Conservation (phyloP, 2,113 vertebrate species). For the Apodemus speciosus region DNA sequence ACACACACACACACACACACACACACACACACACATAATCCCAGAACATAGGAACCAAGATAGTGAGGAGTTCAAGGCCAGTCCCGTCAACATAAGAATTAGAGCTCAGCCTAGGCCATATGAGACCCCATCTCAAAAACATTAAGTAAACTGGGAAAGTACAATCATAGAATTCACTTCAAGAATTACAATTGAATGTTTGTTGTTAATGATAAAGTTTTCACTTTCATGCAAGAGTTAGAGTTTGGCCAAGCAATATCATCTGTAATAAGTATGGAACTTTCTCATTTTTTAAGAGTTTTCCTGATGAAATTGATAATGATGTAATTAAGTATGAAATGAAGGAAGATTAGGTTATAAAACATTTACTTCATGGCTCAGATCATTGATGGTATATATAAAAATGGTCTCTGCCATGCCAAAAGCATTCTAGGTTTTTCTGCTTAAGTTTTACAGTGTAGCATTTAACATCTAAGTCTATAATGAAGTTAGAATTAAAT, state of each 20-base stretch:
- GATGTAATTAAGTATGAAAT: background rate
- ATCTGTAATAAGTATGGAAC: background rate
- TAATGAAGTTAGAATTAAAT: slow-evolving; percentile 6
- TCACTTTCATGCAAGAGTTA: background rate
- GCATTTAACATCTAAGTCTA: background rate
- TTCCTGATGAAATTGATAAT: background rate
- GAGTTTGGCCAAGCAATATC: background rate
- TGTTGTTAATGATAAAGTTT: slow-evolving; percentile 26
- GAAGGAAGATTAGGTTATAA: background rate
- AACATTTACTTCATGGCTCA: background rate
- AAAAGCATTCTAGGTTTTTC: background rate
- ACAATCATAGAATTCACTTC: background rate
- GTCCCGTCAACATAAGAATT: background rate
- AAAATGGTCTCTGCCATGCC: background rate
- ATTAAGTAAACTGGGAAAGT: background rate
- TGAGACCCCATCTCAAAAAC: background rate
- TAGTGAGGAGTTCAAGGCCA: background rate
- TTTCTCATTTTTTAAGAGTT: background rate
- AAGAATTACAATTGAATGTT: background rate
- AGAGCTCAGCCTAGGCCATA: background rate
- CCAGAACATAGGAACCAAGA: background rate
- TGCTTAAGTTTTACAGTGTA: background rate
- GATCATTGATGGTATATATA: background rate
- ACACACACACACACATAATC: background rate
- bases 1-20: too few species aligned